phyloP scores from a whole-genome alignment of 2,113 vertebrate species.

The Piaya cayana region DNA sequence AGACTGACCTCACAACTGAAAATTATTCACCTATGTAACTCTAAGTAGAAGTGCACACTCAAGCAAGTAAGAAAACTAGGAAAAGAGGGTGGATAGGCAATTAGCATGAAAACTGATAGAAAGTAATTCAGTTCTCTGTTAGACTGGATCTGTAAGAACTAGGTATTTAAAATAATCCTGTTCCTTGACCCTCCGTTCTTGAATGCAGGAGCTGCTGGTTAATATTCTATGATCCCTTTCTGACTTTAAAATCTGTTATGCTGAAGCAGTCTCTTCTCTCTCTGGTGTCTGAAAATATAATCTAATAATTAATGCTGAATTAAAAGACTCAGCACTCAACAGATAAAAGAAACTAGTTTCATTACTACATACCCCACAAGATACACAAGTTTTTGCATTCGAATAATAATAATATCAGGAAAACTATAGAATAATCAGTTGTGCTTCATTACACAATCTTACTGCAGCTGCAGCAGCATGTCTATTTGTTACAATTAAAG shows the following conservation, averaged over 20 bases:
- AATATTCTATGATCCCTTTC: background rate
- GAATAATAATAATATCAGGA: constrained; percentile 30
- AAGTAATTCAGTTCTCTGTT: background rate
- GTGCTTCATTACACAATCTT: background rate
- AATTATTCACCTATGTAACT: background rate
- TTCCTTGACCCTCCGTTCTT: background rate
- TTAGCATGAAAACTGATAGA: background rate
- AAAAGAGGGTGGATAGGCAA: background rate
- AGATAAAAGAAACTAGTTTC: background rate
- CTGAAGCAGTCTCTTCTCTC: background rate
- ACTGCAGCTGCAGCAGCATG: background rate
- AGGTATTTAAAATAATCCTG: background rate
- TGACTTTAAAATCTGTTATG: background rate
- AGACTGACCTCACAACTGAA: background rate
- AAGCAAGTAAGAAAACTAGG: background rate
- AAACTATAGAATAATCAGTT: background rate
- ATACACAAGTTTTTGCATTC: background rate
- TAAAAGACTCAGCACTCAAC: background rate
- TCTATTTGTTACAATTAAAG: background rate
- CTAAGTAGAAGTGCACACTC: background rate
- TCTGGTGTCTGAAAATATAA: background rate
- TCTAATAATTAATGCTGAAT: background rate
- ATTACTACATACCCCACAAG: background rate
- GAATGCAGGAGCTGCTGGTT: background rate
- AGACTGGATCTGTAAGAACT: background rate